These are phyloP conservation scores for Hemiprocne comata DNA, from an alignment of 2,113 vertebrate genomes.

Conservation along the genomic window DNA sequence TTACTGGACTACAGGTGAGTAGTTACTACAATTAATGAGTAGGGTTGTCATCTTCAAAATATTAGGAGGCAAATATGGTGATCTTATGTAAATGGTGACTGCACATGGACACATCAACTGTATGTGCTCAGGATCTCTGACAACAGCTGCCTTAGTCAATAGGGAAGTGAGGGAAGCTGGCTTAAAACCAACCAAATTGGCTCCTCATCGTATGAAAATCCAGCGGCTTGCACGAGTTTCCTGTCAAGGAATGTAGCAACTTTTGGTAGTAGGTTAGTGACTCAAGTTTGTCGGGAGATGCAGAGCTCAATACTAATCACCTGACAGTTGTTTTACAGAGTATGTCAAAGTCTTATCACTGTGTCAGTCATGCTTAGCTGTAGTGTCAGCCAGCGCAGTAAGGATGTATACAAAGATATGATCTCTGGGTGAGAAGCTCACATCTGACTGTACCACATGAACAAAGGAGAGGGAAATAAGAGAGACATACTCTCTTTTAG, in stretches of 20 bases:
- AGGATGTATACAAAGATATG: background rate
- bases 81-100: fast-evolving
- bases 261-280: background rate
- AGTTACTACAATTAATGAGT: background rate
- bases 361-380: background rate
- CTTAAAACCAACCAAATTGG: background rate
- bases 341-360: background rate
- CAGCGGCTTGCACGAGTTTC: background rate
- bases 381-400: background rate
- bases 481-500: background rate
- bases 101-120: background rate
- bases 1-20: conserved; percentile 94
- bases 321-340: conserved; percentile 17
- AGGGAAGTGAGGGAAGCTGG: background rate
- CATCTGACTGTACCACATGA: background rate
- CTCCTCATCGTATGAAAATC: background rate
- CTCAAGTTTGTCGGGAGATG: conserved; percentile 13
- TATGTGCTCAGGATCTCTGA: background rate
- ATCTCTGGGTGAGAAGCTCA: background rate
- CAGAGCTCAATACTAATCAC: background rate
- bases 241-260: background rate
- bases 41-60: background rate
- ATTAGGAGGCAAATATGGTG: background rate
- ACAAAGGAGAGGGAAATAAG: background rate
- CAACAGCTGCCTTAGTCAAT: background rate